Base-by-base conservation (phyloP, 2,888 invertebrate species). In the Nymphalis polychloros region DNA sequence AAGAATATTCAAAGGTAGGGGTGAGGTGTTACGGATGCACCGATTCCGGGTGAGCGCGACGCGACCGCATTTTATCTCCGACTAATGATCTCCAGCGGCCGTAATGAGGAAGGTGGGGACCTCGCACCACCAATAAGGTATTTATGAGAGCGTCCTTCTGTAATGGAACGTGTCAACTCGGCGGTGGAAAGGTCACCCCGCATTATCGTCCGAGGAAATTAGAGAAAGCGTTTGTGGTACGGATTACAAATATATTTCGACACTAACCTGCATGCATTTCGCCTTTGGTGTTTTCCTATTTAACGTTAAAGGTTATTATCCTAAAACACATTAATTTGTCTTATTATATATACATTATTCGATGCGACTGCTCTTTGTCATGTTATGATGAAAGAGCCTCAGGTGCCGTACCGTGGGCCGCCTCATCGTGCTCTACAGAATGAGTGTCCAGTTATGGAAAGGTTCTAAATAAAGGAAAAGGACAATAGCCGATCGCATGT, bases 61-160 rank as follows among this genome's bases (percentile, higher is more conserved):
- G 75, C 79, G 78, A 84, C 85, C 87, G 85, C 90, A 88, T 89
- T 89, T 90, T 90, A 91, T 90, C 89, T 83, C 82, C 82, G 79
- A 84, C 87, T 89, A 90, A 90, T 89, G 90, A 90, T 87, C 88
- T 85, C 81, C 75, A 79, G 79, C 83, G 81, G 77, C 76, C 74
- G 86, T 90, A 91, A 90, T 90, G 89, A 89, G 90, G 81, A 84
- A 82, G 84, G 82, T 79, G 83, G 80, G 80, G 79, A 77, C 80
- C 82, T 75, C 77, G 81, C 80, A 79, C 82, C 80, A 84, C 87
- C 90, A 90, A 89, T 90, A 89, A 90, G 88, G 86, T 90, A 90
- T 90, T 90, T 90, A 90, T 90, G 89, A 88, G 89, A 88, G 82
- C 86, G 80, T 84, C 87, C 85, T 81, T 74, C 78, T 75, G 81